These are phyloP conservation scores for Cancer borealis DNA, from an alignment of 2,888 invertebrate species.

Conservation along the genomic window DNA sequence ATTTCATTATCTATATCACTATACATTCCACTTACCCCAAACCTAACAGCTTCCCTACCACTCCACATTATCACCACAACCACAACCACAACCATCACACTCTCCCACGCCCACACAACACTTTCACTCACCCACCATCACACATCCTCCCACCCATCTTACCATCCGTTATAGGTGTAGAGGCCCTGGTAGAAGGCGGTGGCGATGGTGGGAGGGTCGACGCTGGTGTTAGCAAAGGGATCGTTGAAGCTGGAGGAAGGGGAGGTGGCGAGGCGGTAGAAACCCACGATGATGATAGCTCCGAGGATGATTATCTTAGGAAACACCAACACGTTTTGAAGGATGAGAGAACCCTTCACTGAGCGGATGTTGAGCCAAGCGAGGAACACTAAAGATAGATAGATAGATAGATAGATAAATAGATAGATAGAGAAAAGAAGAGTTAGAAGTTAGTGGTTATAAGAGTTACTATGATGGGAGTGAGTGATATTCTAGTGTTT, in stretches of 20 bases:
- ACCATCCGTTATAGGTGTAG: slow-evolving; percentile 87
- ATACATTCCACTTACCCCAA: too few relatives aligned
- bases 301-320: slow-evolving; percentile 48
- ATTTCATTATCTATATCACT: too few relatives aligned
- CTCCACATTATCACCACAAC: background rate
- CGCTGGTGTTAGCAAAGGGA: slow-evolving; percentile 87
- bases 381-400: slow-evolving; percentile 32
- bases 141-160: background rate
- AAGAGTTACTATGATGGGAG: too few relatives aligned
- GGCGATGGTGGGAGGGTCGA: slow-evolving; percentile 84
- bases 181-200: slow-evolving; percentile 94
- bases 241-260: slow-evolving; percentile 85
- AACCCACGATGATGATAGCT: slow-evolving; percentile 30
- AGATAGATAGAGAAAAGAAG: background rate
- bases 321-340: slow-evolving; percentile 44
- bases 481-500: too few relatives aligned
- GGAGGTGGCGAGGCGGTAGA: slow-evolving; percentile 48
- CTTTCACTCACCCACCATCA: too few relatives aligned
- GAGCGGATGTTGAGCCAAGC: slow-evolving; percentile 48
- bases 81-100: background rate
- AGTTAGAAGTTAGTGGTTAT: too few relatives aligned
- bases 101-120: too few relatives aligned
- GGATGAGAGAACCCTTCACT: slow-evolving; percentile 16
- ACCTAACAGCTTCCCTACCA: too few relatives aligned
- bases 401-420: too few relatives aligned